phyloP scores from a whole-genome alignment of 2,797 vertebrate genomes.

The Hemibagrus guttatus region DNA sequence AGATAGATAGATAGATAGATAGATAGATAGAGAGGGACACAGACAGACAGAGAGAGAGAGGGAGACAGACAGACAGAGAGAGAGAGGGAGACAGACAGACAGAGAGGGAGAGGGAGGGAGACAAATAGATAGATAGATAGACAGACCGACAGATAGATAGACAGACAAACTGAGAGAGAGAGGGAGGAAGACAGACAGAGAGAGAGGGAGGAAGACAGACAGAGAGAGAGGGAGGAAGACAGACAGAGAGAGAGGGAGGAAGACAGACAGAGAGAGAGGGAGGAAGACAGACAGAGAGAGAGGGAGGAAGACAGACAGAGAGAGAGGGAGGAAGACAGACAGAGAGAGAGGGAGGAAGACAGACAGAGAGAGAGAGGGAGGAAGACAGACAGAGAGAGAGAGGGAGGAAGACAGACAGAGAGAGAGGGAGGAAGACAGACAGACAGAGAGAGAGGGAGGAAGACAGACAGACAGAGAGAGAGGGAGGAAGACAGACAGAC shows the following conservation, averaged over 20 bases:
- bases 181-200: background rate
- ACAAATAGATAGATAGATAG: too few relatives aligned
- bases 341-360: background rate
- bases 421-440: too few relatives aligned
- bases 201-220: background rate
- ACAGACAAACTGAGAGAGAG: background rate
- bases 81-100: background rate
- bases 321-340: background rate
- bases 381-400: background rate
- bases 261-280: background rate
- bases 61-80: too few relatives aligned
- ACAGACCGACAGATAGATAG: too few relatives aligned
- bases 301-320: fast-evolving
- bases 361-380: background rate
- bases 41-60: too few relatives aligned
- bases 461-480: background rate
- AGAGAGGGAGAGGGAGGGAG: too few relatives aligned
- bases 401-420: background rate
- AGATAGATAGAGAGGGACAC: too few relatives aligned
- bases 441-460: background rate
- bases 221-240: background rate
- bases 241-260: background rate
- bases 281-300: background rate
- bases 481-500: too few relatives aligned
- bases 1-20: background rate